Evolutionary conservation across 2,113 vertebrate genomes (phyloP), one percentile per base, ranked within the genome.

Genomic region (Lepus timidus): DNA sequence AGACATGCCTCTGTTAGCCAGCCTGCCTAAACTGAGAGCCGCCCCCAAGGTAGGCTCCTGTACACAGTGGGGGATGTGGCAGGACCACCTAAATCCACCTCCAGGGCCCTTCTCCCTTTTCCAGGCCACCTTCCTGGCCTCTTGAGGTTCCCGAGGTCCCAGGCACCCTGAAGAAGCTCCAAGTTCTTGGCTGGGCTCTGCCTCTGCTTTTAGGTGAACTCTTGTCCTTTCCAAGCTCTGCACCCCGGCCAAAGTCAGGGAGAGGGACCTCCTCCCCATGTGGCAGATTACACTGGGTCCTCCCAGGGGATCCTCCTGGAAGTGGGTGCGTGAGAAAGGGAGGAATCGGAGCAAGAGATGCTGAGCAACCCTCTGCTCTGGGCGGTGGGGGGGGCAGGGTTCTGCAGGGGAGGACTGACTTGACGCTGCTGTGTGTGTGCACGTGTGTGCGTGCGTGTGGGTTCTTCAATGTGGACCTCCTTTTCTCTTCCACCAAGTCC

Each of bases 401-500:
- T 25, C 83, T 74, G 39, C 33, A 70, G 85, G 49, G 62, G 93
- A 68, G 58, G 58, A 36, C 49, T 23, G 8, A 44, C 33, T 17
- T n/a, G 23, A 67, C 74, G 10, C 6, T 86, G 39, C 19, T 25
- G 61, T 49, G 27, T 75, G 51, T 44, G 55, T 51, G 67, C 73
- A 36, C 33, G 29, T 27, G 27, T n/a, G 9, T 44, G 25, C 58
- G 36, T 68, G 44, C n/a, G 27, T 80, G 75, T 76, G 16, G 4
- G 14, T 39, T 90, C 85, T 81, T 68, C 36, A 96, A 81, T 73
- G 61, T 81, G 36, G 52, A 55, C 62, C 20, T 73, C 89, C 19
- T 65, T 90, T 86, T 96, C 62, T 73, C 75, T 68, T 67, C 62
- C 52, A 83, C 65, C 70, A 51, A 82, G 79, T 71, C 64, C 75